Base-by-base conservation (phyloP, 1,140 invertebrate species). In the Gryllus bimaculatus region DNA sequence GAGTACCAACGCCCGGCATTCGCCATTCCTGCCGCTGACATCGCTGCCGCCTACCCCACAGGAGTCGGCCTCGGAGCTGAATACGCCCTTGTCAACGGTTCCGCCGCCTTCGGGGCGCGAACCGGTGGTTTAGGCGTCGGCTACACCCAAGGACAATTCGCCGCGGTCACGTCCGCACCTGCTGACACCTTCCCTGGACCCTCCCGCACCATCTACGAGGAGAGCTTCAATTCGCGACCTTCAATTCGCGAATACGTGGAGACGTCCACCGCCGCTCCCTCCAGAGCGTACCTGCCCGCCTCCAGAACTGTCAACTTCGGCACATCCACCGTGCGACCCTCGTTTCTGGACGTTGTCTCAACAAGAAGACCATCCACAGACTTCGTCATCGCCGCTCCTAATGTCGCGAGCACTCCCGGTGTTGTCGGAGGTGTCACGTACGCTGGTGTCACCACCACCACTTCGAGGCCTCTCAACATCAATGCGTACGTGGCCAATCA, bases 351-450 rank as follows among this genome's bases (percentile, higher is more conserved):
- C 76, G 76, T 76, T 8, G 79, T 66, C 10, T 39, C 26, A 5
- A 66, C 54, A 0, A 66, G 54, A 7, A 66, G 54, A 66, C 54
- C 54, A 66, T 66, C 54, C 10, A 66, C 54, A 1, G 54, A 66
- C 20, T 80, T 79, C 73, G 80, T 79, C 21, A 80, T 79, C 26
- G 54, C 54, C 10, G 54, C 54, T 66, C 54, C 54, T 3, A 66
- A 66, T 10, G 18, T 66, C 18, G 54, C 54, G 18, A 18, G 2
- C 10, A 66, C 54, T 13, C 54, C 54, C 10, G 18, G 54, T 7
- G 54, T 66, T 18, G 10, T 10, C 18, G 54, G 10, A 7, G 54
- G 54, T 3, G 18, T 66, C 18, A 66, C 54, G 2, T 66, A 66
- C 18, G 54, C 54, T 7, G 54, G 54, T 18, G 10, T 18, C 10